Base-by-base conservation (phyloP, 2,113 vertebrate species). In the Ictalurus punctatus region DNA sequence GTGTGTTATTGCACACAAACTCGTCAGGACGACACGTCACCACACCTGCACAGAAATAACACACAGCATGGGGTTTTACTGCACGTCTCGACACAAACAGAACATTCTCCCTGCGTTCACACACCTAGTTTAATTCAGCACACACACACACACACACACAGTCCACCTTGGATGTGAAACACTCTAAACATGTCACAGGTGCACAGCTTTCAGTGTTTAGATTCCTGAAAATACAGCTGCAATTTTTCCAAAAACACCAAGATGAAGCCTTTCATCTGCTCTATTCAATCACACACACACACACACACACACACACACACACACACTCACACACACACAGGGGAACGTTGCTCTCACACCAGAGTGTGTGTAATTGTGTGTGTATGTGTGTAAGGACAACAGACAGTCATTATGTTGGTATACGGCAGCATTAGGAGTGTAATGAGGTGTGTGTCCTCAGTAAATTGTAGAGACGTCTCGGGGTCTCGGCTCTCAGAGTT, bases 1-100 rank as follows among this genome's bases (percentile, higher is more conserved):
- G 95, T 1, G 97, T 97, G 92, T 97, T 97, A 93, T 97, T 97
- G 92, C 97, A 97, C 83, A 97, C 91, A 90, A 97, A 97, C 74
- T 97, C 97, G 92, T 97, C 97, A 4, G 94, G 86, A 90, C 95
- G 95, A 88, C 97, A 97, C 88, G 95, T 94, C 88, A 96, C 94
- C 89, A 61, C 86, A 92, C 95, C 88, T 92, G 90, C 67, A 87
- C 69, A 67, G 19, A 34, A 86, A 54, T 25, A 63, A 71, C 65
- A 61, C 37, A 52, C 56, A 73, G 37, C 52, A 23, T 30, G 44
- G 44, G 14, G 44, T 30, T 54, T 80, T 9, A 23, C 7, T 23
- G 19, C 71, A 71, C 67, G 30, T 16, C 61, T 63, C 8, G 5
- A 69, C 67, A 69, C 67, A 30, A 40, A 59, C 58, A 4, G 58